phyloP scores from a whole-genome alignment of 2,888 invertebrate genomes.

The Hyposoter didymator region DNA sequence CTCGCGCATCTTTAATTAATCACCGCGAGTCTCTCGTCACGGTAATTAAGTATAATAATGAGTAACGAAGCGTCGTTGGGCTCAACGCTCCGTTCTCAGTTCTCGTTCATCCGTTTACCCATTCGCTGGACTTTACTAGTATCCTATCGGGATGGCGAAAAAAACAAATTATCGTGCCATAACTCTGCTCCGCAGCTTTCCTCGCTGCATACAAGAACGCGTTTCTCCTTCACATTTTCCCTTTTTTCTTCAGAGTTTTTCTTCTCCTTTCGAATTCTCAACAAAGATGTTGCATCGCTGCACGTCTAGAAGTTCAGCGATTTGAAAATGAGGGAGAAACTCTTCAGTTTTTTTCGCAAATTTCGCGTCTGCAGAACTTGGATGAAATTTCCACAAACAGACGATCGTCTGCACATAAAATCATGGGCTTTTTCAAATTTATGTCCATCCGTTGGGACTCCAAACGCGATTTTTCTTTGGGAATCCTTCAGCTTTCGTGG shows the following conservation, averaged over 20 bases:
- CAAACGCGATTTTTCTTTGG: neutral
- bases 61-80: slow-evolving; percentile 29
- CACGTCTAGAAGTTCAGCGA: neutral
- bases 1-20: slow-evolving; percentile 49
- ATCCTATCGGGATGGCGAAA: slow-evolving; percentile 18
- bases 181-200: neutral
- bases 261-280: neutral
- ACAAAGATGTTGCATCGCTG: neutral
- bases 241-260: slow-evolving; percentile 20
- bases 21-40: slow-evolving; percentile 57
- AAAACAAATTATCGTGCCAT: slow-evolving; percentile 9
- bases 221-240: slow-evolving; percentile 50
- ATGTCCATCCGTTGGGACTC: neutral
- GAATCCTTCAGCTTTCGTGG: neutral
- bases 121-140: slow-evolving; percentile 5
- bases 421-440: neutral
- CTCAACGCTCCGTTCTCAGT: slow-evolving; percentile 29
- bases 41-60: slow-evolving; percentile 60
- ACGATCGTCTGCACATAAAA: neutral
- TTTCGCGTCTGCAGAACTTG: too few relatives aligned
- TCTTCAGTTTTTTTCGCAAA: neutral
- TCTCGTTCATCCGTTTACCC: slow-evolving; percentile 42
- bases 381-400: slow-evolving; percentile 1
- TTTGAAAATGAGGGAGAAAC: neutral
- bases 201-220: slow-evolving; percentile 14